Evolutionary conservation across 2,797 vertebrate species (phyloP).

Genomic region (Brachyrhaphis roseni): DNA sequence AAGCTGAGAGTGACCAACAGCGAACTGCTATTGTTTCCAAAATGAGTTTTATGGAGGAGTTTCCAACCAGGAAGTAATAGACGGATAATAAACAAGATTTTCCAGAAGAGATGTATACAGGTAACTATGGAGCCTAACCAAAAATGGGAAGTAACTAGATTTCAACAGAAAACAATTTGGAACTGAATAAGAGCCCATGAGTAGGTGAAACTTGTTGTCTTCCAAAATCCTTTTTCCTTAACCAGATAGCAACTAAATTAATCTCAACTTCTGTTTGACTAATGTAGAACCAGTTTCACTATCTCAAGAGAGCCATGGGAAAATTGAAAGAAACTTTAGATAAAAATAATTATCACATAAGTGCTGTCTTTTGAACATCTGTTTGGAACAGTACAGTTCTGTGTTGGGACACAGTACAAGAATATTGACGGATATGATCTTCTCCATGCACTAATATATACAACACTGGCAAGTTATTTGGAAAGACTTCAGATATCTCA

Average conservation of each 20-base stretch:
- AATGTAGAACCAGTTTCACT: too few relatives aligned
- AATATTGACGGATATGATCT: conserved; percentile 12
- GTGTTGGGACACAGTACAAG: background rate
- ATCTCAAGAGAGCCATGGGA: too few relatives aligned
- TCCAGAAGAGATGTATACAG: background rate
- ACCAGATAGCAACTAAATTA: too few relatives aligned
- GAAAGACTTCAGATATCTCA: conserved; percentile 31
- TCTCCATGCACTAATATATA: conserved; percentile 19
- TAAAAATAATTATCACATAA: too few relatives aligned
- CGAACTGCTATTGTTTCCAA: background rate
- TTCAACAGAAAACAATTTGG: background rate
- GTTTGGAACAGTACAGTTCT: background rate
- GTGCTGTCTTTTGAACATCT: background rate
- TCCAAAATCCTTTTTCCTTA: background rate
- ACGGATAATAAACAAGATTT: background rate
- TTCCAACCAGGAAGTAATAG: background rate
- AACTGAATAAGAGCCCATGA: background rate
- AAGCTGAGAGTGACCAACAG: background rate
- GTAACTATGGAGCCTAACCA: background rate
- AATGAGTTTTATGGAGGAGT: background rate
- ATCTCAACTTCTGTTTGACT: too few relatives aligned
- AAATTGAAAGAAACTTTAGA: too few relatives aligned
- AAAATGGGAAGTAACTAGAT: background rate
- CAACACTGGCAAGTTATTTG: conserved; percentile 21
- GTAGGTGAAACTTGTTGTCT: background rate